Evolutionary conservation across 2,113 vertebrate genomes (phyloP).

Genomic region (Amblyopsis rosae): DNA sequence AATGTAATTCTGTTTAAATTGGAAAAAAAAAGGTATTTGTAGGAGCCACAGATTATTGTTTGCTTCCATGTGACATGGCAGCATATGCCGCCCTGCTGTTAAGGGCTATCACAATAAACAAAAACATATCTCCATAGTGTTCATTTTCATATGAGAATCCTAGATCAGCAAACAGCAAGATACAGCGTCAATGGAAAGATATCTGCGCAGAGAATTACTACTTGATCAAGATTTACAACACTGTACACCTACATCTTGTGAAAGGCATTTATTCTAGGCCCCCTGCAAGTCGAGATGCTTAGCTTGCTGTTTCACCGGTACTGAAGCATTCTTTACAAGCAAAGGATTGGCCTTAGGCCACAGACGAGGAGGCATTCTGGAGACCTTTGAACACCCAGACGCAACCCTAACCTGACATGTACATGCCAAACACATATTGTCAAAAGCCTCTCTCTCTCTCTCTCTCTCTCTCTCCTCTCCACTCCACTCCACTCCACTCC

Average conservation of each 20-base stretch:
- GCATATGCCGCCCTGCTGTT: no score
- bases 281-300: neutral
- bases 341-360: slow-evolving; percentile 39
- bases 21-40: no score
- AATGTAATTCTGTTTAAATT: no score
- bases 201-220: slow-evolving; percentile 5
- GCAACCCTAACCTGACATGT: slow-evolving; percentile 62
- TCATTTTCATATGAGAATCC: no score
- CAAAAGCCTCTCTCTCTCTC: slow-evolving; percentile 41
- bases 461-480: neutral
- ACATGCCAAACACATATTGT: slow-evolving; percentile 53
- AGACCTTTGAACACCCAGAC: slow-evolving; percentile 46
- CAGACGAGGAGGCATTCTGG: slow-evolving; percentile 46
- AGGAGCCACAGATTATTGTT: no score
- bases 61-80: no score
- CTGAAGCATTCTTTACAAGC: slow-evolving; percentile 29
- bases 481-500: no score
- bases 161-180: no score
- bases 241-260: neutral
- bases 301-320: slow-evolving; percentile 9
- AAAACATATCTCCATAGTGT: no score
- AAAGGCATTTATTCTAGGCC: neutral
- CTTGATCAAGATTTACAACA: slow-evolving; percentile 1
- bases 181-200: slow-evolving; percentile 1
- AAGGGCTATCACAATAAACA: no score